Evolutionary conservation across 2,113 vertebrate genomes (phyloP), one percentile per base, ranked within the genome.

Genomic region (Haemorhous mexicanus): DNA sequence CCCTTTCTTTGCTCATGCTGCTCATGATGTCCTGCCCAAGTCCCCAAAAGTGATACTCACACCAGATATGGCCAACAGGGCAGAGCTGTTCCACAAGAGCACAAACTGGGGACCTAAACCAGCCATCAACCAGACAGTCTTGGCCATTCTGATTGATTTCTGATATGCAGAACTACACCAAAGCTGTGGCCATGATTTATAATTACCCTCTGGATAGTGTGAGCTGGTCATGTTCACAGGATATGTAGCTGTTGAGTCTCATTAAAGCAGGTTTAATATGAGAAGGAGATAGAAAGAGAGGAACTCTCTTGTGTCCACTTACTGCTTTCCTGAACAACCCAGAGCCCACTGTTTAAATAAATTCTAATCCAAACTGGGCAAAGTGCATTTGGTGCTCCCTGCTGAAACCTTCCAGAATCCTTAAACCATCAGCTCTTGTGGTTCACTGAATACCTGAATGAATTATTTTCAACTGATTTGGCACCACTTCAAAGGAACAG

Each of bases 401-500:
- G 41, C 37, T 89, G 73, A 92, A 92, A 68, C n/a, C 66, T 76
- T 69, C 68, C 52, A 53, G 64, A 91, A 84, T 86, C 69, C 61
- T 92, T 84, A 89, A 96, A 50, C 76, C 53, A 87, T 56, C 56
- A 89, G 44, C 73, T 78, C 91, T 63, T 87, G 86, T 91, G 73
- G 69, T 90, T 96, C 88, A 32, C 27, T 89, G 66, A 50, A 76
- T 89, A 86, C 77, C 81, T 73, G 88, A 90, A 84, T 86, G 88
- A 92, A 91, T 84, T 85, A 89, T 93, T 85, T 86, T 84, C 83
- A 89, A 39, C 16, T 66, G 39, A 91, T 90, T 90, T 89, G 95
- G 95, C 96, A 94, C 26, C 55, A 89, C 59, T 93, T 96, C 94
- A 78, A 56, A 93, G 76, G 56, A 90, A 30, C 49, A 95, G 90